Evolutionary conservation across 2,888 invertebrate genomes (phyloP).

Genomic region (Augochlorella aurata): DNA sequence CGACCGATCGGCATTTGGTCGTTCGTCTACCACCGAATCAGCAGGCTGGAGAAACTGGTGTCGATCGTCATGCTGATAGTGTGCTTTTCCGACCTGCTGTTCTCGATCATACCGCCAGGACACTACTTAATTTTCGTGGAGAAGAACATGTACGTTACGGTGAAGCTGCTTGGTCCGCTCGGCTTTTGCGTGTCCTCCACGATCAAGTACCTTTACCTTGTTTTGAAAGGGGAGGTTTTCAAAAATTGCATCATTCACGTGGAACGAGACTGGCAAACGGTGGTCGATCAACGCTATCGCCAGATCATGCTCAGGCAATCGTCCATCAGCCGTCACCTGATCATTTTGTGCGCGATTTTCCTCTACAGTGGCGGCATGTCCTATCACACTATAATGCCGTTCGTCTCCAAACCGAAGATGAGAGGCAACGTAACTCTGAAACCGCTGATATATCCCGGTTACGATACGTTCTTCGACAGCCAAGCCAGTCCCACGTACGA

Average conservation of each 20-base stretch:
- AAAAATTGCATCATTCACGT: constrained; percentile 60
- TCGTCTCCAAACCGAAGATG: constrained; percentile 25
- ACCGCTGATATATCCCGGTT: constrained; percentile 63
- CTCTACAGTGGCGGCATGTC: constrained; percentile 58
- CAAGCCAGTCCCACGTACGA: constrained; percentile 65
- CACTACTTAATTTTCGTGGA: constrained; percentile 25
- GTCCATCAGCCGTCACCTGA: constrained; percentile 60
- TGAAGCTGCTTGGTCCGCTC: constrained; percentile 59
- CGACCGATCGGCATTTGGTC: constrained; percentile 73
- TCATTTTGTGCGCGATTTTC: constrained; percentile 48
- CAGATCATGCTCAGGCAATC: constrained; percentile 64
- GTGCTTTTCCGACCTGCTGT: constrained; percentile 19
- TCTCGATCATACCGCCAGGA: constrained; percentile 45
- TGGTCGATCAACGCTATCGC: constrained; percentile 25
- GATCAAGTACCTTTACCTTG: constrained; percentile 63
- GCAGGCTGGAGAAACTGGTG: constrained; percentile 40
- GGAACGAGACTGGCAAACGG: constrained; percentile 63
- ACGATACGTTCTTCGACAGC: constrained; percentile 56
- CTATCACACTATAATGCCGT: constrained; percentile 48
- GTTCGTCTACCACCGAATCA: constrained; percentile 21
- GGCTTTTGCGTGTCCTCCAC: constrained; percentile 46
- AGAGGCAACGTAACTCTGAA: constrained; percentile 53
- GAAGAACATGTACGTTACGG: constrained; percentile 22
- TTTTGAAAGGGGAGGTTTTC: constrained; percentile 6
- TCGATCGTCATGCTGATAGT: constrained; percentile 1